phyloP scores from a whole-genome alignment of 2,113 vertebrate genomes.

The Osmerus eperlanus region DNA sequence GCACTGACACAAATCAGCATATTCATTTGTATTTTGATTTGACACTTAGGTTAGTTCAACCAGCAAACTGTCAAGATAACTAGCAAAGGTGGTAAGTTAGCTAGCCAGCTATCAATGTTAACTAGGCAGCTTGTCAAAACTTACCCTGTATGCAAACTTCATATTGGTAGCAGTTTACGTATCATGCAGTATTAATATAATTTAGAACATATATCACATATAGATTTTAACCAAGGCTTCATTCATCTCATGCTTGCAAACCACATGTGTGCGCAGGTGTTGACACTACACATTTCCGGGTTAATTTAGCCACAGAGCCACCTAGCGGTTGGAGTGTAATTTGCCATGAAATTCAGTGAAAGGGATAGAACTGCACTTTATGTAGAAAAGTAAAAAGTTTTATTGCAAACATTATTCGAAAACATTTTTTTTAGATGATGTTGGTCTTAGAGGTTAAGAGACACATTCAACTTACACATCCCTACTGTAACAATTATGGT shows the following conservation, averaged over 20 bases:
- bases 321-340: not conserved
- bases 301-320: not conserved
- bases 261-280: not conserved
- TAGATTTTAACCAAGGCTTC: not conserved
- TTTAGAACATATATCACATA: not conserved
- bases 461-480: not conserved
- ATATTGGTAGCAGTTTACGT: slow-evolving; percentile 40
- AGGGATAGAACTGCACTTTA: too few relatives aligned
- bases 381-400: too few relatives aligned
- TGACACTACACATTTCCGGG: not conserved
- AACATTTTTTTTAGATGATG: too few relatives aligned
- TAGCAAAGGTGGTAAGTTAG: not conserved
- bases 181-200: not conserved
- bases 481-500: not conserved
- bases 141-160: slow-evolving; percentile 77
- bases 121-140: slow-evolving; percentile 15
- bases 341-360: too few relatives aligned
- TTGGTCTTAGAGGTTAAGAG: too few relatives aligned
- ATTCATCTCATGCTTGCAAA: not conserved
- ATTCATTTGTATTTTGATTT: not conserved
- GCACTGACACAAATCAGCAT: not conserved
- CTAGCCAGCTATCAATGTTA: not conserved
- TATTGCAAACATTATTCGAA: too few relatives aligned
- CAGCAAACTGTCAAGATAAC: not conserved
- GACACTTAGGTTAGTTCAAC: not conserved